Evolutionary conservation across 2,797 vertebrate genomes (phyloP), one percentile per base, ranked within the genome.

Genomic region (Pachyuromys duprasi): DNA sequence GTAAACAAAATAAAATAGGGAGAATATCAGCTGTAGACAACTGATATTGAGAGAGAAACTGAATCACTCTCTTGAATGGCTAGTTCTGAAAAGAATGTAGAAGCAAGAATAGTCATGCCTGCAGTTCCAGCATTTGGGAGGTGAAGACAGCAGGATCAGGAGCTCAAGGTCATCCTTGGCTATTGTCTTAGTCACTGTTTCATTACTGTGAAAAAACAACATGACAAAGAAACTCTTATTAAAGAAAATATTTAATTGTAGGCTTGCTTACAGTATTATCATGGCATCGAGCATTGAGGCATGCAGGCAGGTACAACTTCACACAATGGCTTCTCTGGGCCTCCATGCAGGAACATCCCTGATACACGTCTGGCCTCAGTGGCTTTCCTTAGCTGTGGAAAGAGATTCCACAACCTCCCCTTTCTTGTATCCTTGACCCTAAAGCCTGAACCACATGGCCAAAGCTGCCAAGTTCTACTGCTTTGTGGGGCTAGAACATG

Each of bases 41-140:
- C 17, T 49, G 69, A 93, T 74, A 39, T 36, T 49, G 45, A 49
- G 45, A 69, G 72, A 97, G 91, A 88, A 88, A 69, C 33, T 36
- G 60, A 42, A 86, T 49, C 3, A 69, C 65, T 15, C 45, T 69
- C 65, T 86, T 49, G 12, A 86, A 49, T 45, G 15, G 36, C 57
- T 82, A 62, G 33, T 69, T 69, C 42, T 86, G 31, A 69, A 69
- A 86, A 84, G 42, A 84, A 84, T 69, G 49, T 12, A 84, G 62
- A 84, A 15, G 39, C 62, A 65, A 49, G 62, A 84, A 45, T 45
- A 63, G 62, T 49, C 31, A 67, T 49, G 81, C 42, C 42, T 84
- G 28, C 62, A 33, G 24, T 84, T 65, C 42, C 31, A 67, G 62
- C 20, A 22, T 62, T 33, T 67, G 26, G 62, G 28, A 84, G 28